Evolutionary conservation across 2,888 invertebrate genomes (phyloP), one percentile per base, ranked within the genome.

Genomic region (Gastrophysa polygoni): DNA sequence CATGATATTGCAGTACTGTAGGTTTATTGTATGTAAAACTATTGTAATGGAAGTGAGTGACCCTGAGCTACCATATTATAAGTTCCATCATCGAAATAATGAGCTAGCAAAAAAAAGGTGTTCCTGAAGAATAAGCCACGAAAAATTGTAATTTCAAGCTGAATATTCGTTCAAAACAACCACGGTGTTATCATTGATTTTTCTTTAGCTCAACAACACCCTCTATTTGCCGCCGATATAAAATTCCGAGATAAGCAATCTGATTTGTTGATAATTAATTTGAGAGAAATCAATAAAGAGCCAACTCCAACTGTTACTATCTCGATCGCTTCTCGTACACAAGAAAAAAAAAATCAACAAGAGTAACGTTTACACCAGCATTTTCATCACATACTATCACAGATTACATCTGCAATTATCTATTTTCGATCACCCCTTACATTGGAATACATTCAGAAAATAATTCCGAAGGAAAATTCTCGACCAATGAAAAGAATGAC

Each of bases 41-140:
- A 81, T 80, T 79, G 78, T 78, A 78, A 75, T 81, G 80, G 80
- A 81, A 81, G 80, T 82, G 80, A 80, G 80, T 80, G 80, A 75
- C 81, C 82, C 82, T 82, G 82, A 82, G 82, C 81, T 82, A 82
- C 81, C 80, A 79, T 76, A 54, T 56, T 70, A 68, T 66, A 69
- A 14, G 2, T 44, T n/a, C n/a, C 38, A 38, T 52, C 51, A 29
- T 32, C 18, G 51, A 63, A 58, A 58, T 48, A 32, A 29, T 34
- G 32, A 57, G 29, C 57, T 56, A 34, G 43, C 34, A 43, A 57
- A 46, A 29, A 61, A 51, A 64, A 59, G 51, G 51, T 55, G 57
- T 58, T 63, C 50, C n/a, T n/a, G n/a, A n/a, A n/a, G n/a, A n/a
- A n/a, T n/a, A n/a, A n/a, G n/a, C n/a, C n/a, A n/a, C n/a, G n/a